A percentile compares a stretch with the other conserved stretches of the same genome.
Conservation (phyloP, 2,797 vertebrate genomes). For the Falco berigora region DNA sequence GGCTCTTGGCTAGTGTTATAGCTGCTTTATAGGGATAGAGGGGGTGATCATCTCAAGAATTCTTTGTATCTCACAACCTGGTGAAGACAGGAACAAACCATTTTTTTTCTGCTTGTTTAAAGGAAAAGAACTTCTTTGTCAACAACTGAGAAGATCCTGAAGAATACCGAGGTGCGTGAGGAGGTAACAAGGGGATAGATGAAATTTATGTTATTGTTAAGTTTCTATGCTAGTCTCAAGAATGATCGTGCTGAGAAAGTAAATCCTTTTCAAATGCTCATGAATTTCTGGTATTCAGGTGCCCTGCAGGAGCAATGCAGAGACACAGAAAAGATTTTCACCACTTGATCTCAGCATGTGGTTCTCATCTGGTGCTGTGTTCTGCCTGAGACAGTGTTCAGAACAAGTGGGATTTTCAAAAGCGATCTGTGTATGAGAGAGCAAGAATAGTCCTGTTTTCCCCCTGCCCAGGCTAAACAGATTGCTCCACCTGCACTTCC, state of each 20-base stretch:
- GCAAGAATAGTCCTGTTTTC: neutral
- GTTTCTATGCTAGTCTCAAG: neutral
- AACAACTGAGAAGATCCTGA: neutral
- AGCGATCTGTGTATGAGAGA: neutral
- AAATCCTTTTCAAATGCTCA: neutral
- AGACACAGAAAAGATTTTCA: neutral
- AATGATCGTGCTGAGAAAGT: neutral
- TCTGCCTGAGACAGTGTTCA: neutral
- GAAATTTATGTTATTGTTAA: neutral
- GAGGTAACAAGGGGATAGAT: neutral
- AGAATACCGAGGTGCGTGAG: neutral
- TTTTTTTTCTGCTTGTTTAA: neutral
- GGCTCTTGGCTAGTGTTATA: neutral
- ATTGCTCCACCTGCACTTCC: neutral
- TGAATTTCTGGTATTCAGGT: conserved; percentile 7
- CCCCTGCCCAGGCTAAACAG: neutral
- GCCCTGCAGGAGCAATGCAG: neutral
- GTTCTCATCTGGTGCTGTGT: neutral
- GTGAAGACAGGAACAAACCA: neutral
- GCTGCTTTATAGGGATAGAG: neutral
- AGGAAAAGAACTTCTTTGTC: neutral
- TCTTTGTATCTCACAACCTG: neutral
- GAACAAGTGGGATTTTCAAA: neutral
- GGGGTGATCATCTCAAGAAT: neutral
- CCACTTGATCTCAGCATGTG: neutral